phyloP scores from a whole-genome alignment of 1,140 invertebrate species.

The Holcopasites calliopsidis region DNA sequence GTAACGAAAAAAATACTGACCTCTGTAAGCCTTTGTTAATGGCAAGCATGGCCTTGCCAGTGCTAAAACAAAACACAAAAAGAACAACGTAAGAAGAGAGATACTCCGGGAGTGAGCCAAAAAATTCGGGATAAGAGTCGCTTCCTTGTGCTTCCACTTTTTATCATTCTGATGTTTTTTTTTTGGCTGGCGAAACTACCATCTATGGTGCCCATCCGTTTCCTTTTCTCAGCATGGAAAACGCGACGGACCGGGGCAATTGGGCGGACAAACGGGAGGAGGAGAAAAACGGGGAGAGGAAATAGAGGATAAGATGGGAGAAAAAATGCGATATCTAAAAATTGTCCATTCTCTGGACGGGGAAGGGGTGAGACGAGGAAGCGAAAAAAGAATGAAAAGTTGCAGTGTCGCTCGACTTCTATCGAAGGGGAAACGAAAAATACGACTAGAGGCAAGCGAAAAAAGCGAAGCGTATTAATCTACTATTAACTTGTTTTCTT shows the following conservation, averaged over 20 bases:
- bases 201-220: constrained; percentile 33
- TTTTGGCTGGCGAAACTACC: constrained; percentile 30
- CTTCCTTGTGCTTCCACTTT: constrained; percentile 45
- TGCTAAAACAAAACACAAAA: constrained; percentile 85
- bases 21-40: constrained; percentile 94
- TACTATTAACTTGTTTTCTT: constrained; percentile 2
- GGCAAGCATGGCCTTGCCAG: constrained; percentile 90
- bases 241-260: neutral
- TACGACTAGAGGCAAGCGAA: constrained; percentile 43
- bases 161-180: constrained; percentile 41
- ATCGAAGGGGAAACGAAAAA: neutral
- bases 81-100: constrained; percentile 79
- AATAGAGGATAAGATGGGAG: neutral
- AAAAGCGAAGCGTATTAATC: constrained; percentile 43
- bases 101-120: constrained; percentile 65
- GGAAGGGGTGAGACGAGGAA: neutral
- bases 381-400: neutral
- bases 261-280: neutral
- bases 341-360: neutral
- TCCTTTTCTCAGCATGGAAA: constrained; percentile 19
- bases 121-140: constrained; percentile 52
- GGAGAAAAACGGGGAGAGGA: neutral
- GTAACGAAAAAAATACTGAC: constrained; percentile 83
- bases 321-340: neutral
- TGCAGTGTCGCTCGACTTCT: neutral